Evolutionary conservation across 1,140 invertebrate species (phyloP).

Genomic region (Varroa destructor): DNA sequence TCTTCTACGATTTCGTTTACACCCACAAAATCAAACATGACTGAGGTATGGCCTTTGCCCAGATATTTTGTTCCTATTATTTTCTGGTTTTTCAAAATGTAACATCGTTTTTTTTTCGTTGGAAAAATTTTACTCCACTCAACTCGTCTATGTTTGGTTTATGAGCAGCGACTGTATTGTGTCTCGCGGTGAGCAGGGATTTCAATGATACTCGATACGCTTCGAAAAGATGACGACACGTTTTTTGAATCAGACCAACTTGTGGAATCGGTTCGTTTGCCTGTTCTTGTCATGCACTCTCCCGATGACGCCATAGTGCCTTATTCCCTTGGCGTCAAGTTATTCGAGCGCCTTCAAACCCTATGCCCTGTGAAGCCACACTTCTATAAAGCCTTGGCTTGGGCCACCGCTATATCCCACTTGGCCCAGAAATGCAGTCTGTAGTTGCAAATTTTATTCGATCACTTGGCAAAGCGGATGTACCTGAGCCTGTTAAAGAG

Average conservation of each 20-base stretch:
- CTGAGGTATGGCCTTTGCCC: too few species aligned
- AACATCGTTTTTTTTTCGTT: too few species aligned
- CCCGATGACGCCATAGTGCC: conserved; percentile 9
- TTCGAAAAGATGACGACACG: conserved; percentile 3
- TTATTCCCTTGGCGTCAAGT: background rate
- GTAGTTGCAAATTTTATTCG: conserved; percentile 1
- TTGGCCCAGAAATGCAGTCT: background rate
- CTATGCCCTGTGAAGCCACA: background rate
- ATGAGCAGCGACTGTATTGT: too few species aligned
- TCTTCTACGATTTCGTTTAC: too few species aligned
- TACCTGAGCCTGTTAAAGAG: too few species aligned
- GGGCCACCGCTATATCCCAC: background rate
- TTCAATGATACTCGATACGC: background rate
- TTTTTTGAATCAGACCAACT: conserved; percentile 14
- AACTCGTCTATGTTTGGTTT: too few species aligned
- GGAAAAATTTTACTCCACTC: too few species aligned
- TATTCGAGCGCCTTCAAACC: background rate
- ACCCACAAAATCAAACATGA: too few species aligned
- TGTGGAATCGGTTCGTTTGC: background rate
- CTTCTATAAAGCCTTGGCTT: background rate
- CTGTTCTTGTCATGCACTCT: conserved; percentile 3
- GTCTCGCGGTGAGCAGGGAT: too few species aligned
- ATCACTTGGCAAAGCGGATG: too few species aligned
- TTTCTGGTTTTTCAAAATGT: too few species aligned
- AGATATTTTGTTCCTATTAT: too few species aligned